Base-by-base conservation (phyloP, 64 coral and sea anemone species). In the Orbicella faveolata region DNA sequence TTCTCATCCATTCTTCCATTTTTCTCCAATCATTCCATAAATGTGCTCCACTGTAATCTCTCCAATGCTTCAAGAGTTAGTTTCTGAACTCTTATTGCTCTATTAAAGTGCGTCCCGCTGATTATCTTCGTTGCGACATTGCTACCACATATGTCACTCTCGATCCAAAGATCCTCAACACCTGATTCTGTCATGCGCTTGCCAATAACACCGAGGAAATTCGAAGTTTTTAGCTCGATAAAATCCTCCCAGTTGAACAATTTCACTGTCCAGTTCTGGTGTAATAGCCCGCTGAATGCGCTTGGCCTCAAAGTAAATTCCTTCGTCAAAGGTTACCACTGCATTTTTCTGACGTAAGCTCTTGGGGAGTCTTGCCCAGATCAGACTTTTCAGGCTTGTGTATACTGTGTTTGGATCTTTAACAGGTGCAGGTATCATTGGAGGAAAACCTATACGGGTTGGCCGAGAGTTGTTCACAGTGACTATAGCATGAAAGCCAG, bases 141-240 rank as follows among this genome's bases (percentile, higher is more conserved):
- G 15, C 87, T 78, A 34, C 74, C 74, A 63, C 87, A 89, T 39
- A 89, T 36, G 11, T 37, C 75, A 89, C 87, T 89, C 36, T 78
- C 87, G 13, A 75, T 89, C 87, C 74, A 79, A 35, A 89, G 74
- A 39, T 89, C 87, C 41, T 89, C 87, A 21, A 89, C 63, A 57
- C 87, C 87, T 77, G 52, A 61, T 3, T 89, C 55, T 79, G 44
- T 37, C 87, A 89, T 89, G 57, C 74, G 74, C 33, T 77, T 77
- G 37, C 87, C 87, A 23, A 89, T 89, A 18, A 75, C 36, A 37
- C 74, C 25, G 33, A 78, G 75, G 36, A 89, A 89, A 30, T 30
- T 30, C 30, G 30, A 30, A 30, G 51, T 89, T 89, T 36, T 89
- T 75, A 21, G 75, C 87, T 77, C 74, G 74, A 62, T 79, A 61